phyloP scores from a whole-genome alignment of 2,113 vertebrate species.

The Sturnira hondurensis region DNA sequence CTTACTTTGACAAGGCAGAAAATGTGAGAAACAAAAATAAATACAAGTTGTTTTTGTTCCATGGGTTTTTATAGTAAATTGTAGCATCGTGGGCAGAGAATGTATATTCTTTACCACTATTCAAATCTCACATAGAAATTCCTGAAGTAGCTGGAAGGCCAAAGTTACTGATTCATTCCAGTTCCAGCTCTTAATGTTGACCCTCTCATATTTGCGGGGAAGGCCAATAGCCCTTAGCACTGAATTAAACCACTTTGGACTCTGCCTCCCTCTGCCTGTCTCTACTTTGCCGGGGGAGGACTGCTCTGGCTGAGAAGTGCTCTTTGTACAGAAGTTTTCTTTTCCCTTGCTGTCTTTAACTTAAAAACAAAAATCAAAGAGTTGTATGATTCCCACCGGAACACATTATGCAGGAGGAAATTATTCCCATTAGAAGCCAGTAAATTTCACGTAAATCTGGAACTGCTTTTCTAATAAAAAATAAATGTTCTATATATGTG shows the following conservation, averaged over 20 bases:
- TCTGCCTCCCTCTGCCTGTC: not conserved
- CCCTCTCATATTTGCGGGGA: not conserved
- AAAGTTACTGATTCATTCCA: not conserved
- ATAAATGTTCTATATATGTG: conserved; percentile 72
- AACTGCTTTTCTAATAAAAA: conserved; percentile 77
- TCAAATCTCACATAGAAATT: not conserved
- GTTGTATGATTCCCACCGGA: conserved; percentile 57
- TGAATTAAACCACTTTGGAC: not conserved
- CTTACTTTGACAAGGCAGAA: not conserved
- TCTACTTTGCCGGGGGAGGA: conserved; percentile 45
- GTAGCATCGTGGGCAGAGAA: no score
- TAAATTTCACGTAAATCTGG: conserved; percentile 68
- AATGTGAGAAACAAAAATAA: not conserved
- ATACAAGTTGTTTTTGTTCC: not conserved
- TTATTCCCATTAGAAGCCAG: conserved; percentile 72
- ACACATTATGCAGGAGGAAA: conserved; percentile 75
- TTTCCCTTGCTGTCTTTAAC: conserved; percentile 65
- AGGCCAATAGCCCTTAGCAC: not conserved
- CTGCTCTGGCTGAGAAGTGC: not conserved
- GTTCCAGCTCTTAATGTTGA: conserved; percentile 40
- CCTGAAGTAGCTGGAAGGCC: not conserved
- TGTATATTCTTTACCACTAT: not conserved
- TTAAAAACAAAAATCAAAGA: conserved; percentile 73
- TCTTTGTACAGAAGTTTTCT: not conserved
- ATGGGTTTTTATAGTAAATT: no score